Conservation (phyloP, 2,797 vertebrate species). For the Atherinosoma microstoma region DNA sequence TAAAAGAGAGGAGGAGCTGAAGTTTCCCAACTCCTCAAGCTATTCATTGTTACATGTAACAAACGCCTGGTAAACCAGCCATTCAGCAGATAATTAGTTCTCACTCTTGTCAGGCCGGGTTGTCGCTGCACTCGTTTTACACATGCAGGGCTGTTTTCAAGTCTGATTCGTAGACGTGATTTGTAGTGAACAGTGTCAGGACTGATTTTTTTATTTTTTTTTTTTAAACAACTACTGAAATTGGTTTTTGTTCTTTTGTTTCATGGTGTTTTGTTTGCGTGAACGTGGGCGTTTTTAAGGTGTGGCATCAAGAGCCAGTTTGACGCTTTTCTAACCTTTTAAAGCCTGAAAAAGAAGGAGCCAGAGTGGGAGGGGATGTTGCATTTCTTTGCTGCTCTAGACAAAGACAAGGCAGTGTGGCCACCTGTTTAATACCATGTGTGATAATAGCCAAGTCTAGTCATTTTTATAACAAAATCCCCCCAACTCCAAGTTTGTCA, state of each 20-base stretch:
- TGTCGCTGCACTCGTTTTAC: slow-evolving; percentile 41
- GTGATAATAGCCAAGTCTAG: slow-evolving; percentile 1
- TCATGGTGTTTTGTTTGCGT: slow-evolving; percentile 21
- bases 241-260: slow-evolving; percentile 18
- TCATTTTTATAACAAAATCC: not conserved
- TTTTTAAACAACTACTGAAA: not conserved
- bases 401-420: not conserved
- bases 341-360: slow-evolving; percentile 22
- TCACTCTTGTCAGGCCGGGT: slow-evolving; percentile 34
- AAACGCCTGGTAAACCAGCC: slow-evolving; percentile 69
- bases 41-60: slow-evolving; percentile 61
- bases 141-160: slow-evolving; percentile 26
- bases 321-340: slow-evolving; percentile 29
- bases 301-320: slow-evolving; percentile 24
- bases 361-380: slow-evolving; percentile 10
- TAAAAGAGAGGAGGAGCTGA: slow-evolving; percentile 23
- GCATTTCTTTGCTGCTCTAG: slow-evolving; percentile 20
- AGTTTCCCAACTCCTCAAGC: slow-evolving; percentile 45
- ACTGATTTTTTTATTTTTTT: not conserved
- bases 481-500: not conserved
- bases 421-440: slow-evolving; percentile 5
- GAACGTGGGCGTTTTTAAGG: slow-evolving; percentile 9
- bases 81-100: slow-evolving; percentile 76
- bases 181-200: slow-evolving; percentile 28
- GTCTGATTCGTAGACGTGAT: slow-evolving; percentile 33